phyloP scores from a whole-genome alignment of 2,797 vertebrate species.

The Thripadectes ignobilis region DNA sequence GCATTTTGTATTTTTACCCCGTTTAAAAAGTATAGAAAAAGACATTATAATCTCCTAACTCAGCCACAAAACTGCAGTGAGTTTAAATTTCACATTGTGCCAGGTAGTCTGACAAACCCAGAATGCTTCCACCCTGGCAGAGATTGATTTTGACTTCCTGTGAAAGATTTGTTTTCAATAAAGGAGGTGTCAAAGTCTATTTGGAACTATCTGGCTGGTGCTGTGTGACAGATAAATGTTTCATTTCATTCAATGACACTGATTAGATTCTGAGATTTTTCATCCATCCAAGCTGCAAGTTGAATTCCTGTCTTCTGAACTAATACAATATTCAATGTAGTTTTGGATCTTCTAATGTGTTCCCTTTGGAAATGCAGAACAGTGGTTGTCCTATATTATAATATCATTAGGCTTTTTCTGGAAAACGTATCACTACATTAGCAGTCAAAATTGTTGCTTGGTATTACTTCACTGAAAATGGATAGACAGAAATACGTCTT shows the following conservation, averaged over 20 bases:
- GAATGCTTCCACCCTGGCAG: background rate
- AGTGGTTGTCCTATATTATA: background rate
- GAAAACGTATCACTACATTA: background rate
- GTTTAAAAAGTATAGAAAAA: background rate
- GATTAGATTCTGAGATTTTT: background rate
- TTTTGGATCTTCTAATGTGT: background rate
- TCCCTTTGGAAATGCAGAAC: background rate
- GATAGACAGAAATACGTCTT: background rate
- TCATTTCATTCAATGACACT: background rate
- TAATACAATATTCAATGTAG: background rate
- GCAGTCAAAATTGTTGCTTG: background rate
- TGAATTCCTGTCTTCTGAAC: background rate
- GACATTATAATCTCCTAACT: background rate
- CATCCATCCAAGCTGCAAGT: background rate
- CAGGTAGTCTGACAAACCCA: background rate
- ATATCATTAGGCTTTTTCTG: background rate
- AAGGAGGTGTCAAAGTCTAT: background rate
- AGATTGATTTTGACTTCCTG: background rate
- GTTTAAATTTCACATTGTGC: background rate
- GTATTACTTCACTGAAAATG: background rate
- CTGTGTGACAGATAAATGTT: background rate
- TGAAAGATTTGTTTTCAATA: background rate
- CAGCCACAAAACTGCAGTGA: background rate
- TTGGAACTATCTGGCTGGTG: background rate
- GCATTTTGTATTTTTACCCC: background rate